Base-by-base conservation (phyloP, 2,797 vertebrate species). In the Chloroceryle inda region DNA sequence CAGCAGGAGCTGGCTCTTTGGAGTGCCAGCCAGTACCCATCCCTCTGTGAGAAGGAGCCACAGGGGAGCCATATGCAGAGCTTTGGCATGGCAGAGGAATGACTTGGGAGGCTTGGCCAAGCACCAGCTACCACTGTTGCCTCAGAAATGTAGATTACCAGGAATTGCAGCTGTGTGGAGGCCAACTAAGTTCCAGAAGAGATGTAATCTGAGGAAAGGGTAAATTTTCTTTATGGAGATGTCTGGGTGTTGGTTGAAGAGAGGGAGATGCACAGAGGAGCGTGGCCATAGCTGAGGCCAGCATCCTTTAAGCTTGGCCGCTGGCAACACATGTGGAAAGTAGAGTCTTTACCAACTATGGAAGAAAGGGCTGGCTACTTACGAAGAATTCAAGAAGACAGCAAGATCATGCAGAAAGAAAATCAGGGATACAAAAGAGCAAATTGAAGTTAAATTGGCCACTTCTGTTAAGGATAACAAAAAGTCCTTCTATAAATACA, bases 1-100 rank as follows among this genome's bases (percentile, higher is more conserved):
- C 44, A 64, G 45, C 29, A 76, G 29, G 38, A 47, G 38, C 9
- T 53, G 29, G 45, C 14, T 85, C 9, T 27, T 77, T 7, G 26
- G 68, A n/a, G 16, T 68, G 50, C 63, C 2, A 1, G 19, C 47
- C 62, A 62, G n/a, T 47, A 49, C 31, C 26, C 4, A 3, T 73
- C 40, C 58, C 11, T 91, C 27, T 0, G 0, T 20, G 61, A 55
- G 61, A 47, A 77, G 13, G 47, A 17, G 26, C 45, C 1, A 8
- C 14, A 76, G 59, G 31, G 40, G 24, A 77, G 38, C 29, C 2
- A 0, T 27, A 5, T 0, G 1, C 4, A 9, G 64, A 62, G n/a
- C 40, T 91, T 77, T 74, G 52, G 31, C 1, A 0, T 64, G 56
- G 33, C 27, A 42, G 45, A 59, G 61, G 49, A 58, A 22, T 74